phyloP scores from a whole-genome alignment of 1,140 invertebrate genomes.

The Drosophila sp. region DNA sequence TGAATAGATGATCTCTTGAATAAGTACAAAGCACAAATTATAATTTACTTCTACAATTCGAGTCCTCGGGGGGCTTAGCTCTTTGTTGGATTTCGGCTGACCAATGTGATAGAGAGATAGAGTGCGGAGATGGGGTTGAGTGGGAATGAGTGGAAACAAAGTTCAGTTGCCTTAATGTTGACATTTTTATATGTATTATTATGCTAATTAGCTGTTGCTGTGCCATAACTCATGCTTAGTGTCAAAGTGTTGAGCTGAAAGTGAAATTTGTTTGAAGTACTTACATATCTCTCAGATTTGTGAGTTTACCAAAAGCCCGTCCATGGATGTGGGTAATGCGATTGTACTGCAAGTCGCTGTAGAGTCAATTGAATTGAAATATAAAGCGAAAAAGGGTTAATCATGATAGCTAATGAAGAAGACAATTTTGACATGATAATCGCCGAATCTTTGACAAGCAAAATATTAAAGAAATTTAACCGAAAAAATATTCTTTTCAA shows the following conservation, averaged over 20 bases:
- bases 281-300: conserved; percentile 77
- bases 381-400: background rate
- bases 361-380: background rate
- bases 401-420: too few species aligned
- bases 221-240: conserved; percentile 56
- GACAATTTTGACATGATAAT: too few species aligned
- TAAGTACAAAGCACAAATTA: conserved; percentile 53
- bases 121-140: background rate
- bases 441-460: background rate
- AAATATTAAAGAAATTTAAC: background rate
- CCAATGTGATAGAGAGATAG: conserved; percentile 13
- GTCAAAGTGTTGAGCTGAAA: conserved; percentile 23
- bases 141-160: background rate
- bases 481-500: too few species aligned
- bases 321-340: conserved; percentile 77
- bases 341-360: conserved; percentile 79
- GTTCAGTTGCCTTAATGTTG: conserved; percentile 47
- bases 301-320: conserved; percentile 72
- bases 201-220: conserved; percentile 56
- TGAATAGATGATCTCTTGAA: conserved; percentile 40
- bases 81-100: conserved; percentile 20
- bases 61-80: conserved; percentile 30
- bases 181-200: conserved; percentile 48
- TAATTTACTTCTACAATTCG: conserved; percentile 26
- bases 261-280: conserved; percentile 46